Base-by-base conservation (phyloP, 2,888 invertebrate species). In the Fragum fragum region DNA sequence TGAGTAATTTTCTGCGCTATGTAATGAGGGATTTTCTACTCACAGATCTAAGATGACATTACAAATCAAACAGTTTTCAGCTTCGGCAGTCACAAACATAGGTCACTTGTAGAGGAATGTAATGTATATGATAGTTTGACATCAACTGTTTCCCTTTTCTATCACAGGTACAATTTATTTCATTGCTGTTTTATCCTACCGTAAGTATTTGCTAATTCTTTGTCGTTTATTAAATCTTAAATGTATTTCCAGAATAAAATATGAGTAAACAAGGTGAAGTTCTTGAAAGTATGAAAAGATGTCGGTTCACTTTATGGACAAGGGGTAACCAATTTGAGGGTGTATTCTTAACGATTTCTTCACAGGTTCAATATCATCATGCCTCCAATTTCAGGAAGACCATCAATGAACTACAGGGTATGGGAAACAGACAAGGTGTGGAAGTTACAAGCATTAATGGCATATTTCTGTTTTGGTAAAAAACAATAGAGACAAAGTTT, bases 21-120 rank as follows among this genome's bases (percentile, higher is more conserved):
- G 5, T 47, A 47, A 47, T 47, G n/a, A 47, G n/a, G 47, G 47
- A 47, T 47, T 47, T 47, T 47, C 47, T 47, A 47, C 47, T 47
- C 14, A 47, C 47, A 47, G 47, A 47, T 47, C 5, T 18, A 9
- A 47, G 47, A 47, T 47, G 47, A 47, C 47, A 14, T 9, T 5
- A n/a, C 47, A 14, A 47, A 47, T 47, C 3, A 47, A 47, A 47
- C 14, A 47, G 47, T 47, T 47, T 47, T 47, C 47, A 47, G 7
- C n/a, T 47, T 47, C 5, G n/a, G 14, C 2, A n/a, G n/a, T 47
- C 47, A 47, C 47, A 47, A 47, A 47, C 47, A 47, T 47, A 47
- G n/a, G 47, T n/a, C n/a, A 47, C 47, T n/a, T 18, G n/a, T 18
- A 16, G 47, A 47, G 47, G 47, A 47, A 47, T 47, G 47, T n/a